Evolutionary conservation across 2,888 invertebrate genomes (phyloP).

Genomic region (Drosophila cognata): DNA sequence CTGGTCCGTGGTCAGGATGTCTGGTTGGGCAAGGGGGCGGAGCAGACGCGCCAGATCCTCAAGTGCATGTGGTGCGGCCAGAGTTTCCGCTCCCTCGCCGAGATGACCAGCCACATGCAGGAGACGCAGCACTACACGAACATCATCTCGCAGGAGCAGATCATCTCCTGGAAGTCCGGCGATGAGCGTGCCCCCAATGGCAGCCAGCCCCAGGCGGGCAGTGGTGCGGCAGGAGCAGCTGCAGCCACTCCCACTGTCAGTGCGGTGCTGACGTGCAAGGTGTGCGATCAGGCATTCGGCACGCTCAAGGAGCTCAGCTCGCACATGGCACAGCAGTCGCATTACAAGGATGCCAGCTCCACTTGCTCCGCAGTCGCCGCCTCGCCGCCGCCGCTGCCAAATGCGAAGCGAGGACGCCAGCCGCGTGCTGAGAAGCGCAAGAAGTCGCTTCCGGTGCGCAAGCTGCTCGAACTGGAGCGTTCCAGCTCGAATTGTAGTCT

Average conservation of each 20-base stretch:
- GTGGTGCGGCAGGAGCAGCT: constrained; percentile 17
- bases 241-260: constrained; percentile 87
- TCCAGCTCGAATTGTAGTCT: constrained; percentile 85
- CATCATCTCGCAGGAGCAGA: constrained; percentile 98
- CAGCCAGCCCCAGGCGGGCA: constrained; percentile 51
- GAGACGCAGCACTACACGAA: constrained; percentile 99
- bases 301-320: constrained; percentile 97
- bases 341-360: constrained; percentile 92
- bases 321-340: constrained; percentile 98
- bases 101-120: constrained; percentile 99
- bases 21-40: constrained; percentile 98
- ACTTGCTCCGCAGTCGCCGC: constrained; percentile 48
- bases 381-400: constrained; percentile 10
- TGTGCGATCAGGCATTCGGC: constrained; percentile 97
- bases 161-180: constrained; percentile 97
- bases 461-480: constrained; percentile 93
- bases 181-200: constrained; percentile 87
- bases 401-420: constrained; percentile 88
- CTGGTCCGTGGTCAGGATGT: constrained; percentile 98
- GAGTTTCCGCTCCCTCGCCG: constrained; percentile 97
- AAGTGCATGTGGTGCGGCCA: constrained; percentile 99
- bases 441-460: constrained; percentile 96
- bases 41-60: constrained; percentile 97
- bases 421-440: constrained; percentile 94
- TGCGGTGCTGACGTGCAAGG: constrained; percentile 98